A percentile compares a stretch with the other conserved stretches of the same genome.
Conservation (phyloP, 2,113 vertebrate species). For the Perca schrenkii region DNA sequence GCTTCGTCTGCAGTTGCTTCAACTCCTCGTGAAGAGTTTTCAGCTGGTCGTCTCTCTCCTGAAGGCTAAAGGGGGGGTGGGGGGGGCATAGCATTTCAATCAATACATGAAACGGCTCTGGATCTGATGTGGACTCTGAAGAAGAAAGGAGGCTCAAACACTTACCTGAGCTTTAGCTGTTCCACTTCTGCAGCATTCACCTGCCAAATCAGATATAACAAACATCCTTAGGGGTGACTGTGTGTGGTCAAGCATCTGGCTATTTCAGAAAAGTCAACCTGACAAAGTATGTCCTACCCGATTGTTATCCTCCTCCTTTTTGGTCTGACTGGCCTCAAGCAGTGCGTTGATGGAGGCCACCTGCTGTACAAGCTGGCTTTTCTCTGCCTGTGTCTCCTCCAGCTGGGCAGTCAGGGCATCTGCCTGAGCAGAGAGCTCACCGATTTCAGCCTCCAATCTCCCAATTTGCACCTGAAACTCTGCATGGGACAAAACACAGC, state of each 20-base stretch:
- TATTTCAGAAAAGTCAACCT: neutral
- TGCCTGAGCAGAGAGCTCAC: constrained; percentile 83
- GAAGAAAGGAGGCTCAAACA: neutral
- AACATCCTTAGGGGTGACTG: neutral
- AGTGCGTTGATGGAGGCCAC: constrained; percentile 88
- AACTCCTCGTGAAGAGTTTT: constrained; percentile 71
- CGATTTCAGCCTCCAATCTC: constrained; percentile 85
- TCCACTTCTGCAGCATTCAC: constrained; percentile 81
- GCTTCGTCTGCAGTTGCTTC: constrained; percentile 69
- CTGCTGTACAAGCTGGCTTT: constrained; percentile 86
- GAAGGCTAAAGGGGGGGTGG: constrained; percentile 61
- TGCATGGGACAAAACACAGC: constrained; percentile 64
- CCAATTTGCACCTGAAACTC: constrained; percentile 86
- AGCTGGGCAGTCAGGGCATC: constrained; percentile 85
- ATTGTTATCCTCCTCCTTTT: constrained; percentile 74
- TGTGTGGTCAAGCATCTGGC: neutral
- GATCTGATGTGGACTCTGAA: neutral
- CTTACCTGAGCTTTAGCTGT: constrained; percentile 87
- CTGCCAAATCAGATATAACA: constrained; percentile 31
- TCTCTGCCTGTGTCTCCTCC: constrained; percentile 84
- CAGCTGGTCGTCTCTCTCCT: constrained; percentile 73
- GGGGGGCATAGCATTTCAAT: neutral
- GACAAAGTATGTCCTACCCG: constrained; percentile 78
- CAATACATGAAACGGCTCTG: neutral
- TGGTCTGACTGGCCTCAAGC: constrained; percentile 88